Conservation (phyloP, 2,888 invertebrate species). For the Ptychoptera albimana region DNA sequence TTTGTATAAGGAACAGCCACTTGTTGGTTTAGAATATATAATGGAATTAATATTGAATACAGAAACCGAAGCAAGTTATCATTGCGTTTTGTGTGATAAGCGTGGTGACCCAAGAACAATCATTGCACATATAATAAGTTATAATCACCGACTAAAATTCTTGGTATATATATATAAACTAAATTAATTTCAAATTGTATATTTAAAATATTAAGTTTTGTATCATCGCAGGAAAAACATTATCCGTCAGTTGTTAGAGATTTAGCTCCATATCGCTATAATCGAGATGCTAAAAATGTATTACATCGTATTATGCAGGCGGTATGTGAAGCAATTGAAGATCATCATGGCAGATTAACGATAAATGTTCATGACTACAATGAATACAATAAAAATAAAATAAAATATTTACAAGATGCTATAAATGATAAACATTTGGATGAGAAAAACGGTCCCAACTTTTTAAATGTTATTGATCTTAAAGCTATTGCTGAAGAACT, state of each 20-base stretch:
- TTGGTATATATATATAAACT: conserved; percentile 30
- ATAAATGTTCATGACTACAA: conserved; percentile 50
- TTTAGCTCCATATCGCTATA: conserved; percentile 43
- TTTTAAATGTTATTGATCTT: conserved; percentile 33
- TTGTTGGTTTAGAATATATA: conserved; percentile 64
- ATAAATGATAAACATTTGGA: conserved; percentile 49
- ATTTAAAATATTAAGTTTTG: background rate
- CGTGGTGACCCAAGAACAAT: conserved; percentile 65
- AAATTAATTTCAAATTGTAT: background rate
- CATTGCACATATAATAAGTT: conserved; percentile 61
- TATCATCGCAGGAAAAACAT: conserved; percentile 26
- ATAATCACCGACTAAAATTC: conserved; percentile 58
- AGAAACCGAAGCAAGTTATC: conserved; percentile 53
- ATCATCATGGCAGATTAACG: conserved; percentile 51
- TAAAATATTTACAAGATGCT: conserved; percentile 43
- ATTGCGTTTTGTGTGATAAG: conserved; percentile 64
- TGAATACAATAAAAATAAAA: conserved; percentile 50
- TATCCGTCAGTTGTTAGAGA: conserved; percentile 39
- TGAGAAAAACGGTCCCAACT: conserved; percentile 39
- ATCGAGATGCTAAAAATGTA: conserved; percentile 37
- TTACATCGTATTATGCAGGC: conserved; percentile 35
- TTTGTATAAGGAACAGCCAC: conserved; percentile 28
- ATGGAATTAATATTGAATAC: conserved; percentile 51
- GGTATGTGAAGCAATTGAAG: conserved; percentile 52
- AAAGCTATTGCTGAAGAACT: conserved; percentile 17